These are phyloP conservation scores for Abramis brama DNA, from an alignment of 2,113 vertebrate genomes.

Conservation along the genomic window DNA sequence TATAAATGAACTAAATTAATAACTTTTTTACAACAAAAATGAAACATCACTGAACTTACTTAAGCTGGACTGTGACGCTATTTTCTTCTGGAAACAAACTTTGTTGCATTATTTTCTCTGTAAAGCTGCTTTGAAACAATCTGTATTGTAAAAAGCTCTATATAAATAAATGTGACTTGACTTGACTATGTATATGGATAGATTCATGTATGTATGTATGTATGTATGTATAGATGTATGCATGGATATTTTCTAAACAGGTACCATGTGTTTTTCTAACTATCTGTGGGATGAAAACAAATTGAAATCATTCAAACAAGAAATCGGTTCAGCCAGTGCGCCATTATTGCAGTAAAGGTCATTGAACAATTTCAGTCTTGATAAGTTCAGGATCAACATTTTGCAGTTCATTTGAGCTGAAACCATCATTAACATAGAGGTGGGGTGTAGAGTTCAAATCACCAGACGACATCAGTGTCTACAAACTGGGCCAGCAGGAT, in stretches of 20 bases:
- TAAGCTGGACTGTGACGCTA: too few relatives aligned
- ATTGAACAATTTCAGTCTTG: slow-evolving; percentile 15
- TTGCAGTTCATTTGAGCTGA: slow-evolving; percentile 19
- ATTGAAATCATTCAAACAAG: not conserved
- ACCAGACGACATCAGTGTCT: not conserved
- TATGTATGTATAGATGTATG: too few relatives aligned
- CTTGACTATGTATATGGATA: too few relatives aligned
- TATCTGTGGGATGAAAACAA: not conserved
- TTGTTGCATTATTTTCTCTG: too few relatives aligned
- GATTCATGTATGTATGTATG: too few relatives aligned
- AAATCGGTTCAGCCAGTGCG: not conserved
- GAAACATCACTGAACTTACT: too few relatives aligned
- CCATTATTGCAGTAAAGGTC: not conserved
- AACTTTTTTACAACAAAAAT: too few relatives aligned
- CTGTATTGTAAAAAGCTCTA: too few relatives aligned
- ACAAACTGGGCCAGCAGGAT: not conserved
- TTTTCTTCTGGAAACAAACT: too few relatives aligned
- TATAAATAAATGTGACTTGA: too few relatives aligned
- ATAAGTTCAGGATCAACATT: slow-evolving; percentile 17
- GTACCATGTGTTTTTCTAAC: slow-evolving; percentile 8
- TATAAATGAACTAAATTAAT: too few relatives aligned
- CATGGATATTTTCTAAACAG: not conserved
- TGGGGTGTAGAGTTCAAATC: not conserved
- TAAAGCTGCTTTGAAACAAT: too few relatives aligned
- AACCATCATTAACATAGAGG: not conserved